Evolutionary conservation across 2,888 invertebrate genomes (phyloP).

Genomic region (Athalia cordata): DNA sequence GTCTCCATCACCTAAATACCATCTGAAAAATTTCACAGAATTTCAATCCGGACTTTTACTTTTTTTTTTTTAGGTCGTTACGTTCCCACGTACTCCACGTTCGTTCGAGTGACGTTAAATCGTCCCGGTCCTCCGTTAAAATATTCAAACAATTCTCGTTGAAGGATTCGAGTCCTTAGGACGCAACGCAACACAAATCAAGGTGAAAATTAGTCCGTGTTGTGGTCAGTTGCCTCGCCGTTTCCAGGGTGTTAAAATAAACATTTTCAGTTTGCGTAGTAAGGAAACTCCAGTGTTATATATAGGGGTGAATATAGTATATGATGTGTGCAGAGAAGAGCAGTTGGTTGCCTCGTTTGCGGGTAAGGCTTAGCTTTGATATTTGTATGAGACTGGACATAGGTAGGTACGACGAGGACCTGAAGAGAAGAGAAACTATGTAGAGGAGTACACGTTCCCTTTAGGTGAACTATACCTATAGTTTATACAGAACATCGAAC

Average conservation of each 20-base stretch:
- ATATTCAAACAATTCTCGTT: too few species aligned
- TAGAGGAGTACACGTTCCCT: too few species aligned
- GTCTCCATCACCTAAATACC: too few species aligned
- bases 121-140: too few species aligned
- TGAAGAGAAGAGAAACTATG: not conserved
- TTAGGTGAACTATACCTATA: too few species aligned
- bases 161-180: not conserved
- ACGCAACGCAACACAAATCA: constrained; percentile 27
- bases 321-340: not conserved
- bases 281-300: too few species aligned
- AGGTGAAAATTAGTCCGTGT: constrained; percentile 15
- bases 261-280: constrained; percentile 16
- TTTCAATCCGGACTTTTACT: too few species aligned
- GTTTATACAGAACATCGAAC: not conserved
- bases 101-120: too few species aligned
- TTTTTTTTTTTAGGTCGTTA: too few species aligned
- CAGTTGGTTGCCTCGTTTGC: not conserved
- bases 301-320: not conserved
- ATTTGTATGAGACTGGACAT: not conserved
- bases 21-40: too few species aligned
- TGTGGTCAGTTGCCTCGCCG: constrained; percentile 10
- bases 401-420: not conserved
- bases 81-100: too few species aligned
- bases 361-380: not conserved
- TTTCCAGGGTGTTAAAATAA: constrained; percentile 14